phyloP scores from a whole-genome alignment of 2,797 vertebrate genomes.

The Xiphorhynchus erythropygius region DNA sequence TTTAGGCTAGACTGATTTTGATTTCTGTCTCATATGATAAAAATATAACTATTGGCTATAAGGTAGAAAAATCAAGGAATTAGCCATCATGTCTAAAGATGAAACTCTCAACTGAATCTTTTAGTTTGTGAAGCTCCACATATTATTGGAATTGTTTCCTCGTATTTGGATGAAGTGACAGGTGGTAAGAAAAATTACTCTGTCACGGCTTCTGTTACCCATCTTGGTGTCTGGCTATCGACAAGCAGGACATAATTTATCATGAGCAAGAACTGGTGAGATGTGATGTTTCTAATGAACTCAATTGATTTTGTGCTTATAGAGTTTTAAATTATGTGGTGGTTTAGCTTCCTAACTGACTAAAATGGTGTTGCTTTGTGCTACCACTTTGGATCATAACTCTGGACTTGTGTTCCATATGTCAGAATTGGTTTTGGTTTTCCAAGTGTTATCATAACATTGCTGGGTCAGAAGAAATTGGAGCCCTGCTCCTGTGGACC shows the following conservation, averaged over 20 bases:
- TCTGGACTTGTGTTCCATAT: not conserved
- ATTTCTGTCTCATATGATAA: not conserved
- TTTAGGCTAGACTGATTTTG: not conserved
- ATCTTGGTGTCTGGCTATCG: not conserved
- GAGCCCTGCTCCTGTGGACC: not conserved
- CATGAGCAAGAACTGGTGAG: not conserved
- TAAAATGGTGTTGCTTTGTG: not conserved
- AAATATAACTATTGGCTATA: not conserved
- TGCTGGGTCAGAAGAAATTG: not conserved
- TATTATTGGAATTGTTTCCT: not conserved
- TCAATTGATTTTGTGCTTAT: not conserved
- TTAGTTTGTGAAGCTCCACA: not conserved
- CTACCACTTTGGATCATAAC: fast-evolving
- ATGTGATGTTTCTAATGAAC: not conserved
- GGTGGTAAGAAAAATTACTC: not conserved
- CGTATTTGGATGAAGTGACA: not conserved
- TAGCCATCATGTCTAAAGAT: not conserved
- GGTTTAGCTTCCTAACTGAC: not conserved
- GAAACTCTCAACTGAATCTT: not conserved
- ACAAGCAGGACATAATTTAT: constrained; percentile 4
- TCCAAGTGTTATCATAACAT: not conserved
- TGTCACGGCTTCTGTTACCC: not conserved
- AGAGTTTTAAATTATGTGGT: not conserved
- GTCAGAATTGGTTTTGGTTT: not conserved
- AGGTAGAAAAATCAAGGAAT: not conserved